Evolutionary conservation across 2,113 vertebrate species (phyloP), one percentile per base, ranked within the genome.

Genomic region (Dissostichus mawsoni): DNA sequence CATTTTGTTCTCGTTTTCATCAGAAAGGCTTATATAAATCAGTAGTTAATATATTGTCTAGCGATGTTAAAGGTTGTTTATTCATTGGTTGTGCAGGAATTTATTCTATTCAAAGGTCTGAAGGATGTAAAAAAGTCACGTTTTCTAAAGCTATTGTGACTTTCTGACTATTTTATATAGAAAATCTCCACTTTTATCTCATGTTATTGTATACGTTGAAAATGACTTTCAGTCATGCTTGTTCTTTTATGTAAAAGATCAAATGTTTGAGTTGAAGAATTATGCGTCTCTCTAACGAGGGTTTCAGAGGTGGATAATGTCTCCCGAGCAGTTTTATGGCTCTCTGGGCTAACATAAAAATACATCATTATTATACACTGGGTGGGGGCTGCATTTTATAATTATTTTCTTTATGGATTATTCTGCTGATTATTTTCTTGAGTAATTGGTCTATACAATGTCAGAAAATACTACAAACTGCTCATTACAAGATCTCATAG

Each of bases 1-100:
- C 7, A 23, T 55, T 41, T 53, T 57, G 66, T 48, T 80, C 65
- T 70, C 1, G 36, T 47, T 44, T 70, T 69, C 53, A 65, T 83
- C 11, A 50, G 41, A 61, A 62, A 36, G 62, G 18, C 61, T 53
- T 48, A 45, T 20, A 14, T 68, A 51, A 36, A 48, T 77, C n/a
- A 3, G 9, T 10, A 47, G 47, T 75, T 56, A 52, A 16, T 16
- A 23, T 41, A 44, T 13, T 69, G 71, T 45, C 18, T 23, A 10
- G 50, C 6, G 11, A n/a, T 80, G 59, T 67, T 5, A 75, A 74
- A 58, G 23, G 45, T 57, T 29, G 23, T 76, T 45, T 50, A 12
- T 57, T 50, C 33, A n/a, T 13, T 29, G 53, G 29, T 16, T 69
- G 33, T 8, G 36, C 8, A 7, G 36, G 36, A 41, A 41, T 41